Evolutionary conservation across 64 coral and sea anemone species (phyloP).

Genomic region (Catalaphyllia jardinei): DNA sequence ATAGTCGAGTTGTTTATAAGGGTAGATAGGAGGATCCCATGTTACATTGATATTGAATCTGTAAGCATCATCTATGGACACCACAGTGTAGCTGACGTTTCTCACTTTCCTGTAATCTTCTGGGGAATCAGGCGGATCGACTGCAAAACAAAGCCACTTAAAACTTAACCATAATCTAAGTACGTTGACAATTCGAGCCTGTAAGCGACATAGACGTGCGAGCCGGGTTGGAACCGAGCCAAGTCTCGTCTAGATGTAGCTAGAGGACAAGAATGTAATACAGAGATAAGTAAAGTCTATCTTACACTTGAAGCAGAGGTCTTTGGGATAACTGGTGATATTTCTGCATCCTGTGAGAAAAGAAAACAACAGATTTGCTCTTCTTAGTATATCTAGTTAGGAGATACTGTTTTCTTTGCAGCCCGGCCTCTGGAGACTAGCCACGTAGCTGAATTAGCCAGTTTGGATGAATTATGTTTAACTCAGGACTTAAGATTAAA

Average conservation of each 20-base stretch:
- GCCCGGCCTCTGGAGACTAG: no score
- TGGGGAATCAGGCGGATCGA: slow-evolving; percentile 31
- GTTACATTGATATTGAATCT: slow-evolving; percentile 14
- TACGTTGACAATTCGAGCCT: no score
- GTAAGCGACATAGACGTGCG: no score
- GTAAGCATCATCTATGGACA: slow-evolving; percentile 2
- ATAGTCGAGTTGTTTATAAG: neutral
- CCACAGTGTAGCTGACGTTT: neutral
- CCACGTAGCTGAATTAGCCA: no score
- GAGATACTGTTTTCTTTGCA: no score
- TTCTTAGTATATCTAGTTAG: no score
- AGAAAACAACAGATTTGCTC: neutral
- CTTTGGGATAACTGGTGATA: neutral
- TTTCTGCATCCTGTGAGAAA: slow-evolving; percentile 24
- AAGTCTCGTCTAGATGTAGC: no score
- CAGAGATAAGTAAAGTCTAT: neutral
- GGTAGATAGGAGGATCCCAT: slow-evolving; percentile 38
- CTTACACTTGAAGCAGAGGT: slow-evolving; percentile 38
- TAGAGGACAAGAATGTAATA: no score
- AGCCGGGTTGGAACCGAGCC: no score
- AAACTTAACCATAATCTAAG: neutral
- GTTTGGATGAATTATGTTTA: no score
- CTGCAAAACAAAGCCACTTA: neutral
- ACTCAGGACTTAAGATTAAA: no score
- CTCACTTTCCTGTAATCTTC: slow-evolving; percentile 3